Conservation (phyloP, 2,113 vertebrate genomes). For the Fregata magnificens region DNA sequence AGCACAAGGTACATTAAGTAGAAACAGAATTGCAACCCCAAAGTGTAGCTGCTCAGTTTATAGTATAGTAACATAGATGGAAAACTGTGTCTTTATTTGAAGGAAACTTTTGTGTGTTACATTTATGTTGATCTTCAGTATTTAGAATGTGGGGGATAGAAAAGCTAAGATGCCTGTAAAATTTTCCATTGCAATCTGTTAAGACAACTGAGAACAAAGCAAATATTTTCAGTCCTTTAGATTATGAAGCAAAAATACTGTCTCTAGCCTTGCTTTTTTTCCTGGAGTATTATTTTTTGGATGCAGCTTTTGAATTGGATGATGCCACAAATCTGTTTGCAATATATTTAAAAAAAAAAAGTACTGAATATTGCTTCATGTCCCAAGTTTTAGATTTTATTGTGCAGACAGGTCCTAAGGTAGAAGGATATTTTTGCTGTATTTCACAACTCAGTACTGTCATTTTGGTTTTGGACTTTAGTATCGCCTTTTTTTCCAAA, state of each 20-base stretch:
- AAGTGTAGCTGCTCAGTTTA: background rate
- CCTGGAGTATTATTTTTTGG: background rate
- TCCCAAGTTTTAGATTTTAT: background rate
- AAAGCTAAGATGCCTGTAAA: background rate
- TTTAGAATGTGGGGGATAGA: background rate
- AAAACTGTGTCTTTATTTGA: background rate
- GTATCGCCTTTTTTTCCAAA: background rate
- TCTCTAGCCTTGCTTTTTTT: background rate
- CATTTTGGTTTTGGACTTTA: background rate
- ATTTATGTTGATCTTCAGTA: background rate
- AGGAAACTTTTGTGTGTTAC: background rate
- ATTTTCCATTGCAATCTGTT: background rate
- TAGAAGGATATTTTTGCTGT: background rate
- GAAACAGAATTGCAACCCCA: background rate
- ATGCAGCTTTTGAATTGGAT: background rate
- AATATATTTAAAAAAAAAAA: background rate
- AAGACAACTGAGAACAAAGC: background rate
- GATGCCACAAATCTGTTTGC: background rate
- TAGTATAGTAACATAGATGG: background rate
- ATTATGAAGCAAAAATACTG: background rate
- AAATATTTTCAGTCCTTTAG: background rate
- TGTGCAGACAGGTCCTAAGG: background rate
- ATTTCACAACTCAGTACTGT: background rate
- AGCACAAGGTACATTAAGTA: background rate
- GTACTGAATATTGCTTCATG: background rate